These are phyloP conservation scores for Zoanthus sociatus DNA, from an alignment of 92 coral and sea anemone species.

Conservation along the genomic window DNA sequence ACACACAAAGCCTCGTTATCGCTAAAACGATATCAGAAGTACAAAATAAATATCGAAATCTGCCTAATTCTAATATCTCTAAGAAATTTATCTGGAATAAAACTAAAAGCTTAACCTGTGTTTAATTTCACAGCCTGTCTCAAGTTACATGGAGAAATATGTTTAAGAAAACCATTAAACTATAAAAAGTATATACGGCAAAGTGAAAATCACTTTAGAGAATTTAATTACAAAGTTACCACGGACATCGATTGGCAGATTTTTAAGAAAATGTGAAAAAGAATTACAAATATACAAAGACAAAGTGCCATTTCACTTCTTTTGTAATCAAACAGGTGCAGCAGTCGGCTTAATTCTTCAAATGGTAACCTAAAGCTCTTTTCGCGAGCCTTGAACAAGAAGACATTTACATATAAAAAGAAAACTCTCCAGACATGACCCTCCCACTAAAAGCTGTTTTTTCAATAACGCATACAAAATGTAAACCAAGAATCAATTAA, in stretches of 20 bases:
- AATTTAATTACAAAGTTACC: neutral
- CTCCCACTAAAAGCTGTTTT: neutral
- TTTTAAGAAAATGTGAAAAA: neutral
- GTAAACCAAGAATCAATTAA: neutral
- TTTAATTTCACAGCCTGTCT: neutral
- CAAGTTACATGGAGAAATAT: neutral
- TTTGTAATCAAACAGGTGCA: constrained; percentile 18
- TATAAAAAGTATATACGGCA: neutral
- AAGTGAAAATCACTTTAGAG: neutral
- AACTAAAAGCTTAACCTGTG: neutral
- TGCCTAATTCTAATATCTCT: neutral
- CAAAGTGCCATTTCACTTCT: neutral
- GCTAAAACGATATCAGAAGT: neutral
- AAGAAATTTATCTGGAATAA: neutral
- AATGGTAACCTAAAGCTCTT: neutral
- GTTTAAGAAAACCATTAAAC: neutral
- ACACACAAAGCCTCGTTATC: neutral
- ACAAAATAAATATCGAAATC: neutral
- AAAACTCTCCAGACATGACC: neutral
- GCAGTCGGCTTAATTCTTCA: neutral
- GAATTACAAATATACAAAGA: neutral
- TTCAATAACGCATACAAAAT: neutral
- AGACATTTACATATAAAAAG: neutral
- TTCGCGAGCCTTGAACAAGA: neutral
- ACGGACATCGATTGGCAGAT: neutral